Base-by-base conservation (phyloP, 2,797 vertebrate genomes). In the Crotalus adamanteus region DNA sequence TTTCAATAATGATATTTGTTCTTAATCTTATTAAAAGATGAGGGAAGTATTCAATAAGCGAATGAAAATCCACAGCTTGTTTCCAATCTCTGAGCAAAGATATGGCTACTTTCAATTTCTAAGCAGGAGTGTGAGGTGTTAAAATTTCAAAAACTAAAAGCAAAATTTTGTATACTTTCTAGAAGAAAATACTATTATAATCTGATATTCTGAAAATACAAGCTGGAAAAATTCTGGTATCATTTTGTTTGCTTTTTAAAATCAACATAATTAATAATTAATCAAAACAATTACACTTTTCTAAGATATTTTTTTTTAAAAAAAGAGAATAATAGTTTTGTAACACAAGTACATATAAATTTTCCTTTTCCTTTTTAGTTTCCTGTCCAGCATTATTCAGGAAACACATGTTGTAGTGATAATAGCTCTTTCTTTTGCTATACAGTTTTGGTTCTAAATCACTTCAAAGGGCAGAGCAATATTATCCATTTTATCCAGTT, bases 221-320 rank as follows among this genome's bases (percentile, higher is more conserved):
- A 16, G 20, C 37, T 90, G 31, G 28, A 86, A 90, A 92, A 63
- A 1, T 53, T 83, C 26, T 26, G 86, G 42, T 92, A 20, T 31
- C 7, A 61, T 95, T 86, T 73, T 93, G 7, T 94, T 97, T 96
- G 92, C 93, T 83, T 91, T 31, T 93, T 65, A 93, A 51, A 92
- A 89, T 94, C 3, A 87, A 42, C 7, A 31, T 61, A 13, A 69
- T 90, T 69, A 87, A 88, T 61, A n/a, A 78, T 78, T 60, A 1
- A 42, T 16, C 22, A 5, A 61, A 53, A 60, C 51, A 90, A 11
- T 1, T 47, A 69, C 18, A 57, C 2, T 28, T 65, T 87, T 73
- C 16, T 65, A 56, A 55, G 31, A 22, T 57, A 57, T 28, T 61
- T 65, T 59, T 59, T 47, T 60, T 89, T 65, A 56, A 55, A 28